Base-by-base conservation (phyloP, 2,113 vertebrate species). In the Microcebus lehilahytsara region DNA sequence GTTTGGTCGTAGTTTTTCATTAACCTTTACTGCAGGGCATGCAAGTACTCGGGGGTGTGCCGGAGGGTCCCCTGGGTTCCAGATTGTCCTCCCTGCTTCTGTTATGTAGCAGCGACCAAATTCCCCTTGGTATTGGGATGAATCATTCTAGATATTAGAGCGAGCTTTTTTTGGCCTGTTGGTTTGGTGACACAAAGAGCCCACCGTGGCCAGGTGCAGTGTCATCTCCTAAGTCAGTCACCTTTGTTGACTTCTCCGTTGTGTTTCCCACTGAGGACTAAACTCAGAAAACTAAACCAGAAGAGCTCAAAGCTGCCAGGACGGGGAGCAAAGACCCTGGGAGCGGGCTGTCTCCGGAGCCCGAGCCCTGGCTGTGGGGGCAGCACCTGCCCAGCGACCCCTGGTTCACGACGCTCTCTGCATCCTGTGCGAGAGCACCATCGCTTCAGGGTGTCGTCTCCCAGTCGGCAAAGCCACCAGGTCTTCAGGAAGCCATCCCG, bases 311-410 rank as follows among this genome's bases (percentile, higher is more conserved):
- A 67, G 72, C 69, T 60, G 42, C n/a, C 49, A 69, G 23, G 23
- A 77, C 1, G 10, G 3, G 51, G 46, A 62, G 51, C 42, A 62
- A 75, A 79, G 32, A 2, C 5, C 51, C 32, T 10, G 32, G n/a
- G n/a, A 37, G 20, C 7, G 51, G 58, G 32, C 25, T 30, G 20
- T 67, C 5, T 64, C 25, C 78, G 37, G n/a, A 56, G 19, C 30
- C 17, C 19, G 37, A 7, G 1, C 9, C 25, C 34, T 8, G 46
- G 30, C 37, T 22, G 0, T 1, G 3, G 10, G 27, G 30, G 49
- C 25, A 60, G 27, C 66, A 34, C 51, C 25, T 16, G 30, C 5
- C 23, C 49, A 87, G 30, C 0, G 6, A 23, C 20, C 60, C 71
- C 46, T 3, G 89, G 40, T 4, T 87, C 42, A 53, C 69, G 81